phyloP scores from a whole-genome alignment of 2,888 invertebrate genomes.

The Synanthedon vespiformis region DNA sequence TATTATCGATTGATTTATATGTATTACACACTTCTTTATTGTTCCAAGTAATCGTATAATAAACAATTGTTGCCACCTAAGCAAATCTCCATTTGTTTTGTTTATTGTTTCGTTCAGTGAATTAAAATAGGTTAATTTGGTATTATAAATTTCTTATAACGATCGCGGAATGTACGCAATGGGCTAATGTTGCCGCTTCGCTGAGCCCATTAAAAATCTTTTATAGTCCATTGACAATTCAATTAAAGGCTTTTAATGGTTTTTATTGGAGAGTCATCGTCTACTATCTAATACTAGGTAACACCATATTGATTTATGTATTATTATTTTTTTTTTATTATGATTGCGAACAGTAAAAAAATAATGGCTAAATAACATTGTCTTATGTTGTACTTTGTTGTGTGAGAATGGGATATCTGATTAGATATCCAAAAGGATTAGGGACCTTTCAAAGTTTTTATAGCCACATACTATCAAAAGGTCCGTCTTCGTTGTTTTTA shows the following conservation, averaged over 20 bases:
- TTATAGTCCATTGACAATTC: slow-evolving; percentile 7
- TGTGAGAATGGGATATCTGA: no score
- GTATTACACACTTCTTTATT: no score
- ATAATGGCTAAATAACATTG: no score
- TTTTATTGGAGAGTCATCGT: background rate
- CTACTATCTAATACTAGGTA: background rate
- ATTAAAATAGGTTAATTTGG: slow-evolving; percentile 14
- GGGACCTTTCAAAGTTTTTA: no score
- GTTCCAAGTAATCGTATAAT: background rate
- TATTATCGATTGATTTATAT: no score
- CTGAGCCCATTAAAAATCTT: slow-evolving; percentile 5
- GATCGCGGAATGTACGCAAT: slow-evolving; percentile 2
- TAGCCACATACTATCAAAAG: no score
- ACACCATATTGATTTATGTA: background rate
- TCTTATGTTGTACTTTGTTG: no score
- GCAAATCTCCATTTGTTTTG: slow-evolving; percentile 7
- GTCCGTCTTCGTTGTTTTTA: no score
- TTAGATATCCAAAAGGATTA: no score
- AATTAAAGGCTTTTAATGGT: slow-evolving; percentile 2
- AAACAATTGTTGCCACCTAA: background rate
- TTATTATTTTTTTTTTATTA: no score
- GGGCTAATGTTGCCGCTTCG: background rate
- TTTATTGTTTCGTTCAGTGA: slow-evolving; percentile 9
- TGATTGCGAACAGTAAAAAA: no score
- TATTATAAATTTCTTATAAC: slow-evolving; percentile 14